A percentile compares a stretch with the other conserved stretches of the same genome.
phyloP scores from a whole-genome alignment of 1,140 invertebrate species.

The Brachionus angularis region DNA sequence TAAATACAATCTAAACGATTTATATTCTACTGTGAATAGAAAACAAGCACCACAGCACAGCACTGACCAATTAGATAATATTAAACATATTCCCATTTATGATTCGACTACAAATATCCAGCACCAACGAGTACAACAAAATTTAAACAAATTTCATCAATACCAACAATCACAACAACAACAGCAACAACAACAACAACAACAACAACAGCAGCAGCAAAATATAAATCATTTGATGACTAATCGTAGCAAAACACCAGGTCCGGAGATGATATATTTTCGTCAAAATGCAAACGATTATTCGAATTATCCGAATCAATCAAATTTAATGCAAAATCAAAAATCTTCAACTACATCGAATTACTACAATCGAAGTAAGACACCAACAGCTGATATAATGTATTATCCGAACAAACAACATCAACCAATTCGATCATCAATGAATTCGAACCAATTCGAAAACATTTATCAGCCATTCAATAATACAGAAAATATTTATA shows the following conservation, averaged over 20 bases:
- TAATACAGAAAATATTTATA: too few species aligned
- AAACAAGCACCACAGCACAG: neutral
- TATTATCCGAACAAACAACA: constrained; percentile 23
- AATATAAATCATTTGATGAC: neutral
- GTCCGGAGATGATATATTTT: constrained; percentile 42
- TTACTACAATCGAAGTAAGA: constrained; percentile 27
- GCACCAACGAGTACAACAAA: constrained; percentile 29
- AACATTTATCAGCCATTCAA: constrained; percentile 22
- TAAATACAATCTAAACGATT: constrained; percentile 22
- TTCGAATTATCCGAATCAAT: neutral
- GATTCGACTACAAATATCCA: constrained; percentile 38
- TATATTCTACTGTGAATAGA: constrained; percentile 12
- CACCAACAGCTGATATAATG: constrained; percentile 41
- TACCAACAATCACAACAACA: constrained; percentile 10
- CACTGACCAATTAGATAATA: neutral
- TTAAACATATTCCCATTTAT: constrained; percentile 29
- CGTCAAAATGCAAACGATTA: constrained; percentile 6
- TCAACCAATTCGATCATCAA: constrained; percentile 31
- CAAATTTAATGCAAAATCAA: constrained; percentile 1
- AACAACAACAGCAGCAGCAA: too few species aligned
- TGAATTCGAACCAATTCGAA: too few species aligned
- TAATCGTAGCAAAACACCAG: constrained; percentile 38
- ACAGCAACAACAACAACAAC: neutral
- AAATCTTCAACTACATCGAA: neutral
- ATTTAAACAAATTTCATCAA: constrained; percentile 23